Conservation (phyloP, 2,888 invertebrate species). For the Epinotia ramella region DNA sequence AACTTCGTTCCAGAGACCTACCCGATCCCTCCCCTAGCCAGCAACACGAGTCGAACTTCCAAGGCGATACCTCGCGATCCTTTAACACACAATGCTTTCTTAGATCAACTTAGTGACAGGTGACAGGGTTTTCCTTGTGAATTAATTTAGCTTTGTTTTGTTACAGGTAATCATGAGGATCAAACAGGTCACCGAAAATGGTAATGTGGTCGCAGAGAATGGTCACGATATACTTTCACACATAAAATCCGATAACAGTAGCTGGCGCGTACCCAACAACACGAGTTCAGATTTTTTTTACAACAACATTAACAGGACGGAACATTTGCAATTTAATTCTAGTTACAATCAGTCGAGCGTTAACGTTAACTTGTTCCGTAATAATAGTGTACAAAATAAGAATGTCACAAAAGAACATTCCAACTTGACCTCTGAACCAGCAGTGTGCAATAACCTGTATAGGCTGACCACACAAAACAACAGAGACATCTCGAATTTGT, state of each 20-base stretch:
- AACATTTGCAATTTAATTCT: conserved; percentile 58
- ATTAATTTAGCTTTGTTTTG: conserved; percentile 47
- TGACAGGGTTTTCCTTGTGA: conserved; percentile 3
- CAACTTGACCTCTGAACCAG: conserved; percentile 56
- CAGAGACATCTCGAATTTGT: conserved; percentile 54
- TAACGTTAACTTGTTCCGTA: conserved; percentile 58
- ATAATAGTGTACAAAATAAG: conserved; percentile 52
- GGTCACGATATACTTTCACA: conserved; percentile 57
- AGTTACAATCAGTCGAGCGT: conserved; percentile 59
- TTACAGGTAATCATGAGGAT: conserved; percentile 79
- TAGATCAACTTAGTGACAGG: conserved; percentile 10
- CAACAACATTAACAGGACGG: conserved; percentile 54
- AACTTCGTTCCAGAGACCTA: conserved; percentile 35
- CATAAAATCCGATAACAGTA: conserved; percentile 57
- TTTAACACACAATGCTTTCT: conserved; percentile 25
- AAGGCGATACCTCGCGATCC: conserved; percentile 25
- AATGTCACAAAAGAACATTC: conserved; percentile 48
- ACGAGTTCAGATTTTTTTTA: conserved; percentile 53
- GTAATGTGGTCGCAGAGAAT: conserved; percentile 65
- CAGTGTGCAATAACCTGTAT: conserved; percentile 74
- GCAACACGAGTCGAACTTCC: conserved; percentile 26
- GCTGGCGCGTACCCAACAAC: conserved; percentile 59
- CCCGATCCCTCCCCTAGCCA: neutral
- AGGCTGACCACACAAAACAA: conserved; percentile 66
- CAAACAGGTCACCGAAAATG: conserved; percentile 68